Evolutionary conservation across 1,140 invertebrate species (phyloP).

Genomic region (Centruroides vittatus): DNA sequence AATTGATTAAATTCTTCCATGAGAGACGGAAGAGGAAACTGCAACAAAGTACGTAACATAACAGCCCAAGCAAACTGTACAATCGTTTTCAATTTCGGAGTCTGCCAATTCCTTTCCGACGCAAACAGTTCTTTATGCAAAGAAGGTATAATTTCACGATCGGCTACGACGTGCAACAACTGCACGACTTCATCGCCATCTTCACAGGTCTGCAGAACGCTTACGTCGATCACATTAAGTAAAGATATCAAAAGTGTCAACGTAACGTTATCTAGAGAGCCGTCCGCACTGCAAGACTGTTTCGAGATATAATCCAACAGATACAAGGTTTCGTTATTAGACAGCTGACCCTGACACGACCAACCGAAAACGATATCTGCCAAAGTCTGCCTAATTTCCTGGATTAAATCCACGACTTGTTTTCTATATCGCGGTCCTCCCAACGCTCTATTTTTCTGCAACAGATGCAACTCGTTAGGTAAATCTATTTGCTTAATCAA

Average conservation of each 20-base stretch:
- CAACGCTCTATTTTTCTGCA: constrained; percentile 73
- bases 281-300: constrained; percentile 26
- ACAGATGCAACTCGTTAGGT: constrained; percentile 48
- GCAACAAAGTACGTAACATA: constrained; percentile 55
- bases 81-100: constrained; percentile 49
- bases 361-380: constrained; percentile 75
- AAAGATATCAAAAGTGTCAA: constrained; percentile 65
- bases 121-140: constrained; percentile 40
- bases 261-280: constrained; percentile 53
- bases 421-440: constrained; percentile 70
- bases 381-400: constrained; percentile 57
- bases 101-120: constrained; percentile 37
- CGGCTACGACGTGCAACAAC: constrained; percentile 52
- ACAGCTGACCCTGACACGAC: constrained; percentile 66
- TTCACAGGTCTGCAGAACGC: constrained; percentile 46
- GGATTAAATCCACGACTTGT: constrained; percentile 56
- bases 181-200: constrained; percentile 48
- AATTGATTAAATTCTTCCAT: constrained; percentile 29
- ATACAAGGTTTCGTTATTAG: constrained; percentile 34
- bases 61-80: constrained; percentile 64
- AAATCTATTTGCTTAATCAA: constrained; percentile 40
- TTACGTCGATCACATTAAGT: constrained; percentile 69
- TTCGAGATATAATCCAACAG: constrained; percentile 34
- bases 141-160: constrained; percentile 44
- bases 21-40: constrained; percentile 22